Percentiles rank a stretch among this genome's conserved stretches.
Evolutionary conservation across 2,888 invertebrate species (phyloP).

Genomic region (Octonoba sinensis): DNA sequence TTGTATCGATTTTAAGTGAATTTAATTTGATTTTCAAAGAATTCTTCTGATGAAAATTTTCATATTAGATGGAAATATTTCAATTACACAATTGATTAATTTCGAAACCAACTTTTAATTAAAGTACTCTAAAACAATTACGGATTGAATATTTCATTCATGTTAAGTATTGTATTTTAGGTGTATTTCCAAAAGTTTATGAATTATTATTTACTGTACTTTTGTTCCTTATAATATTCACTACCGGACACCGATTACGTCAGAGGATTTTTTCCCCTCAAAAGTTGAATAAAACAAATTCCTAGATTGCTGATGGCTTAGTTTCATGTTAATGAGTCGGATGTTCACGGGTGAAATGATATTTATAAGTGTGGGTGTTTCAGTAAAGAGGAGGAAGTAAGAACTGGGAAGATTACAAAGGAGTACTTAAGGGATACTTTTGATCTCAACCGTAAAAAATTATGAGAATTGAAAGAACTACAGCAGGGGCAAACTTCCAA

Average conservation of each 20-base stretch:
- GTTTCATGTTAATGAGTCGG: conserved; percentile 12
- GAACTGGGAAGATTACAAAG: conserved; percentile 9
- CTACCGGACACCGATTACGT: neutral
- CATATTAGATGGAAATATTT: no score
- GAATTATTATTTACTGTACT: neutral
- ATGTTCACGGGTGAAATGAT: conserved; percentile 16
- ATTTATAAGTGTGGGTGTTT: conserved; percentile 11
- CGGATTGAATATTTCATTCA: neutral
- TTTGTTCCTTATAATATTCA: neutral
- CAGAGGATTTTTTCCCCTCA: no score
- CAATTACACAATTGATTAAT: no score
- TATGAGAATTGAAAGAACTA: no score
- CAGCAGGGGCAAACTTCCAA: neutral
- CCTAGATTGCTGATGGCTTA: neutral
- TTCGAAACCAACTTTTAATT: no score
- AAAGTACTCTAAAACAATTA: no score
- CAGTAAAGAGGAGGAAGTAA: neutral
- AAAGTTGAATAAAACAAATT: no score
- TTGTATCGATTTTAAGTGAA: no score
- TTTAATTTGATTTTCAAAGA: no score
- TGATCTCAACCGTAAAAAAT: conserved; percentile 2
- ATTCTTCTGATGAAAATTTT: no score
- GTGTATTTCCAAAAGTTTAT: neutral
- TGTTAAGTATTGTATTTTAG: neutral
- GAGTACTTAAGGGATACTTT: neutral